Conservation (phyloP, 2,888 invertebrate species). For the Abscondita cerata region DNA sequence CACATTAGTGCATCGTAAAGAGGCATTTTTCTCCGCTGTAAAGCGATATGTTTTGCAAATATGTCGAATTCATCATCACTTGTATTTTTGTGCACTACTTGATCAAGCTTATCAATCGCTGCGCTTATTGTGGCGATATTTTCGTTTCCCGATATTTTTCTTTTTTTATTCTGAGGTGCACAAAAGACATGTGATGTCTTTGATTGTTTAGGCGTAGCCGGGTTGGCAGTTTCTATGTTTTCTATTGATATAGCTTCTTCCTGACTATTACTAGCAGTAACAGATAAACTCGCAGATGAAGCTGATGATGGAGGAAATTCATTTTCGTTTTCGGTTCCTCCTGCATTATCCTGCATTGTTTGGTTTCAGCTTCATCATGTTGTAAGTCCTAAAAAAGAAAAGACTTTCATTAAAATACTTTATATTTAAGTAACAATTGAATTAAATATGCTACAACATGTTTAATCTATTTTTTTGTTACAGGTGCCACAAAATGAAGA, state of each 20-base stretch:
- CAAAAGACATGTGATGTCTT: constrained; percentile 27
- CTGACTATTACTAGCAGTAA: constrained; percentile 14
- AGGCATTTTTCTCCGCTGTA: constrained; percentile 24
- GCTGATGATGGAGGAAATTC: constrained; percentile 22
- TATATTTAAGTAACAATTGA: constrained; percentile 15
- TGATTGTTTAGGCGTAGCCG: constrained; percentile 28
- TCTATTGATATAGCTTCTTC: constrained; percentile 14
- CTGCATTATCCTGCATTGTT: constrained; percentile 10
- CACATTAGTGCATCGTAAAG: constrained; percentile 29
- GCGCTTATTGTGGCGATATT: constrained; percentile 34
- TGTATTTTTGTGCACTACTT: constrained; percentile 28
- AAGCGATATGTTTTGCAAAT: constrained; percentile 27
- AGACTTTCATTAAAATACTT: constrained; percentile 3
- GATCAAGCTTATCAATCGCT: constrained; percentile 33
- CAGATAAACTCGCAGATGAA: constrained; percentile 18
- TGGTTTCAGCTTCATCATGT: constrained; percentile 17
- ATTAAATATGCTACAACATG: constrained; percentile 4
- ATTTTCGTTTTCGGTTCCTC: constrained; percentile 19
- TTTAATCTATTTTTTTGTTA: constrained; percentile 17
- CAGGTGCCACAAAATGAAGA: constrained; percentile 26
- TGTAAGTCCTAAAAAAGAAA: constrained; percentile 8
- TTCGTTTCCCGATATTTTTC: constrained; percentile 27
- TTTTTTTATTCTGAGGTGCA: constrained; percentile 30
- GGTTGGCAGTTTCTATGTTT: constrained; percentile 26
- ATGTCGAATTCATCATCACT: constrained; percentile 32